A percentile compares a stretch with the other conserved stretches of the same genome.
Evolutionary conservation across 2,888 invertebrate genomes (phyloP).

Genomic region (Flabesymbios commensalis): DNA sequence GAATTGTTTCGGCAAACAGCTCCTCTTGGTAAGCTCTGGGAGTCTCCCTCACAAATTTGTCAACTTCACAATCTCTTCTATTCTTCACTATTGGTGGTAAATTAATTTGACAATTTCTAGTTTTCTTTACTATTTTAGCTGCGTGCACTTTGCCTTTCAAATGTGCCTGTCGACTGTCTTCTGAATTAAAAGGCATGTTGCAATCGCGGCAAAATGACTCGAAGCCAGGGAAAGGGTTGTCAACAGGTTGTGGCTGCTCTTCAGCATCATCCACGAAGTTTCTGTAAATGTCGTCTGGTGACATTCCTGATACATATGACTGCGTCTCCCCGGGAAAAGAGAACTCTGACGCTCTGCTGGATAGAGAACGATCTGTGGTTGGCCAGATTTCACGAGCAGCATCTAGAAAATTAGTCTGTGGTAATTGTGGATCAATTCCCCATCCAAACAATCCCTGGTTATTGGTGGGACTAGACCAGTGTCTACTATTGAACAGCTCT

Average conservation of each 20-base stretch:
- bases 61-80: not conserved
- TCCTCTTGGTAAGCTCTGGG: constrained; percentile 50
- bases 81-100: not conserved
- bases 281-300: constrained; percentile 3
- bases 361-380: too few species aligned
- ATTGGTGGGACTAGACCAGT: too few species aligned
- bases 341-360: too few species aligned
- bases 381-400: too few species aligned
- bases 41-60: constrained; percentile 25
- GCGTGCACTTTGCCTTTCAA: constrained; percentile 32
- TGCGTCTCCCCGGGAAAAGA: too few species aligned
- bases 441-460: too few species aligned
- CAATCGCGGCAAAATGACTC: constrained; percentile 17
- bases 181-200: constrained; percentile 28
- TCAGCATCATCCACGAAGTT: not conserved
- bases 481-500: too few species aligned
- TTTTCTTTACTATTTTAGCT: constrained; percentile 24
- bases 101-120: not conserved
- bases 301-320: too few species aligned
- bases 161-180: constrained; percentile 27
- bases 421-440: too few species aligned
- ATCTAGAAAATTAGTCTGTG: too few species aligned
- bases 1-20: constrained; percentile 44
- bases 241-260: not conserved
- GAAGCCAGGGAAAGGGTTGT: not conserved